Percentiles rank a stretch among this genome's conserved stretches.
phyloP scores from a whole-genome alignment of 1,140 invertebrate species.

The Formica exsecta region DNA sequence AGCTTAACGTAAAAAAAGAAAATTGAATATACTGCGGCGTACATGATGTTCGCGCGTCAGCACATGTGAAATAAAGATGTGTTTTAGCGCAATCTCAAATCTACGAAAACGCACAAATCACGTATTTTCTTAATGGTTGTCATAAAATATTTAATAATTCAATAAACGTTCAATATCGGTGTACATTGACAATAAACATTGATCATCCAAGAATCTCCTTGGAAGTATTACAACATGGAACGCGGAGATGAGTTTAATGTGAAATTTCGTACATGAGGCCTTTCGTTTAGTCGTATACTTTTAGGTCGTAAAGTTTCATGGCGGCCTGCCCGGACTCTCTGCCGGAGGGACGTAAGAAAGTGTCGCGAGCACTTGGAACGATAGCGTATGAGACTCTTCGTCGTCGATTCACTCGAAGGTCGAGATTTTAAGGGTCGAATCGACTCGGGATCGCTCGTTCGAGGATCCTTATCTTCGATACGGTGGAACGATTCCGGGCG shows the following conservation, averaged over 20 bases:
- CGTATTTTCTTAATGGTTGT: neutral
- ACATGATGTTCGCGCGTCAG: conserved; percentile 2
- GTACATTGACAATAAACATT: neutral
- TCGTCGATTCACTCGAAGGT: conserved; percentile 74
- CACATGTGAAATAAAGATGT: conserved; percentile 35
- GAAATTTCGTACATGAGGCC: conserved; percentile 63
- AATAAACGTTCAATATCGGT: neutral
- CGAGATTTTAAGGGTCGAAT: conserved; percentile 76
- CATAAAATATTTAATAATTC: neutral
- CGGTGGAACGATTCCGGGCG: conserved; percentile 70
- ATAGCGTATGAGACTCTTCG: conserved; percentile 53
- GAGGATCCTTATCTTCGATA: conserved; percentile 77
- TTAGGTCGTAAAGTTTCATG: conserved; percentile 72
- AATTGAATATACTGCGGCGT: conserved; percentile 31
- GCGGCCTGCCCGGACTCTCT: conserved; percentile 42
- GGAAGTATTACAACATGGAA: neutral
- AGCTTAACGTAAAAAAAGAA: conserved; percentile 1
- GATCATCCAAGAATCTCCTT: neutral
- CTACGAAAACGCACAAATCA: neutral
- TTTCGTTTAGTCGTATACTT: conserved; percentile 70
- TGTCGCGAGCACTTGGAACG: conserved; percentile 69
- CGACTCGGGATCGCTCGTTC: conserved; percentile 75
- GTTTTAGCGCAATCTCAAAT: conserved; percentile 20
- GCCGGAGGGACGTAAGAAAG: conserved; percentile 67
- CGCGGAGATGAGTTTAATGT: conserved; percentile 43